Conservation (phyloP, 2,888 invertebrate species). For the Pristionchus fissidentatus region DNA sequence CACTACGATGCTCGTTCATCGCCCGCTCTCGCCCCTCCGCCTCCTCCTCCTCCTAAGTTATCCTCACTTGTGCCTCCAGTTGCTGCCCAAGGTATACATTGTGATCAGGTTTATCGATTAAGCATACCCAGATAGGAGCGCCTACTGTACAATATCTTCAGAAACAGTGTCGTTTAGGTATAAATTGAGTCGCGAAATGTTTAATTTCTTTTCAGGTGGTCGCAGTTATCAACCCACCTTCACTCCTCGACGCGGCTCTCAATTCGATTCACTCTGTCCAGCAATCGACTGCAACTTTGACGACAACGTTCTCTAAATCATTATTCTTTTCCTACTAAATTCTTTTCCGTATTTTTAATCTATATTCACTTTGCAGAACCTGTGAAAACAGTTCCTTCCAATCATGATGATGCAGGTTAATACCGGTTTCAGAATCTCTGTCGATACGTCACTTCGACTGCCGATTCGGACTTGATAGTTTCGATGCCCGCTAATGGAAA, state of each 20-base stretch:
- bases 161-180: not conserved
- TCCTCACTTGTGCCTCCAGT: not conserved
- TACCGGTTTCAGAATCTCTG: conserved; percentile 58
- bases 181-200: not conserved
- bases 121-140: too few relatives aligned
- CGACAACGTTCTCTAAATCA: conserved; percentile 45
- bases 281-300: conserved; percentile 62
- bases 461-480: conserved; percentile 52
- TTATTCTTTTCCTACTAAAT: not conserved
- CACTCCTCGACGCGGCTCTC: conserved; percentile 58
- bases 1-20: not conserved
- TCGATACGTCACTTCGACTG: conserved; percentile 58
- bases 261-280: conserved; percentile 60
- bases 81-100: conserved; percentile 28
- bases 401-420: not conserved
- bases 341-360: not conserved
- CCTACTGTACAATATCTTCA: too few relatives aligned
- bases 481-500: conserved; percentile 46
- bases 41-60: conserved; percentile 23
- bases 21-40: conserved; percentile 29
- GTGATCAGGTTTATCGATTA: too few relatives aligned
- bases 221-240: conserved; percentile 43
- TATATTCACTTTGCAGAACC: not conserved
- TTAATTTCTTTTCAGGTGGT: not conserved
- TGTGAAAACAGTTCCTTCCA: too few relatives aligned